A percentile compares a stretch with the other conserved stretches of the same genome.
Evolutionary conservation across 1,140 invertebrate genomes (phyloP).

Genomic region (Bacillus rossius): DNA sequence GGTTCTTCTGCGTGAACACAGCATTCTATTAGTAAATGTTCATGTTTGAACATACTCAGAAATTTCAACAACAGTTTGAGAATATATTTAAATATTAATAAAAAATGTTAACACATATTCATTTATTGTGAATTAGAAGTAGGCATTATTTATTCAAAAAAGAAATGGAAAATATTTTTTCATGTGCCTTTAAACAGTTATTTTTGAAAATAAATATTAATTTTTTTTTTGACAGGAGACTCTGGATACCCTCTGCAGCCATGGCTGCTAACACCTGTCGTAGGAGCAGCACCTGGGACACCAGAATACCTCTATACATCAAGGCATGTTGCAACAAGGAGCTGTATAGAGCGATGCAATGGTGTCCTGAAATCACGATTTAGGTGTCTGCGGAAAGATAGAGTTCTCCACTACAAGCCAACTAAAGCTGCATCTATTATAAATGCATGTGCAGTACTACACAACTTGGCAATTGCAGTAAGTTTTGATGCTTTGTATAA

Average conservation of each 20-base stretch:
- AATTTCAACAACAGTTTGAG: too few species aligned
- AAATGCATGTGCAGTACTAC: slow-evolving; percentile 14
- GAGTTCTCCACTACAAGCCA: slow-evolving; percentile 28
- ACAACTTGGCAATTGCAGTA: neutral
- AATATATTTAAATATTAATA: too few species aligned
- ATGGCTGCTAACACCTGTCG: neutral
- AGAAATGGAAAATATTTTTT: too few species aligned
- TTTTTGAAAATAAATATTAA: neutral
- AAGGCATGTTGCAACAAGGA: neutral
- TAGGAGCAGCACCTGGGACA: neutral
- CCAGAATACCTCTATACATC: neutral
- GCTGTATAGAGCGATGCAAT: slow-evolving; percentile 28
- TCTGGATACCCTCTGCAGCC: neutral
- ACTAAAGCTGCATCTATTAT: slow-evolving; percentile 24
- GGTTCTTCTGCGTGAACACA: too few species aligned
- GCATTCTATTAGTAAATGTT: too few species aligned
- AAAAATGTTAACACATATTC: too few species aligned
- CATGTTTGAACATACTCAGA: too few species aligned
- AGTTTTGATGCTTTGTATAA: too few species aligned
- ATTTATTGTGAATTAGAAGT: too few species aligned
- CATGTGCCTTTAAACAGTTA: too few species aligned
- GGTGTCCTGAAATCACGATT: slow-evolving; percentile 30
- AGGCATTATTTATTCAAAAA: too few species aligned
- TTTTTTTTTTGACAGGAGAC: neutral
- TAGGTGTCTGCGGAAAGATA: slow-evolving; percentile 27